Conservation (phyloP, 2,888 invertebrate genomes). For the Acrobasis consociella region DNA sequence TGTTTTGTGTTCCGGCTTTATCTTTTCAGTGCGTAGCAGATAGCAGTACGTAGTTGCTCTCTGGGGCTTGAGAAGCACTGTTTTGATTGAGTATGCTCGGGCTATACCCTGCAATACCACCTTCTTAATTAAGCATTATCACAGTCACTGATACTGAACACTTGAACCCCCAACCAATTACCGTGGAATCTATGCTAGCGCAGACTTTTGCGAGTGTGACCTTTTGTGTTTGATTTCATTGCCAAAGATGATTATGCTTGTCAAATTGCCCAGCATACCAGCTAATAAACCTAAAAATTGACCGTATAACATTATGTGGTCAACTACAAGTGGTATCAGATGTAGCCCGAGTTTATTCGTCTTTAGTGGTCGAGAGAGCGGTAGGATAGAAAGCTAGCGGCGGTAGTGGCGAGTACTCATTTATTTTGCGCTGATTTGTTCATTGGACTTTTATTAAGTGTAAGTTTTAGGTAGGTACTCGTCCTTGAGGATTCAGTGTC, state of each 20-base stretch:
- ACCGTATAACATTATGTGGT: background rate
- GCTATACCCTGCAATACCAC: background rate
- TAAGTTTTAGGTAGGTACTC: slow-evolving; percentile 64
- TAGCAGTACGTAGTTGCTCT: slow-evolving; percentile 12
- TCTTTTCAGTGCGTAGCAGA: slow-evolving; percentile 7
- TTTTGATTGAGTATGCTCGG: slow-evolving; percentile 30
- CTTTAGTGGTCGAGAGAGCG: slow-evolving; percentile 31
- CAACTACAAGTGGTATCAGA: slow-evolving; percentile 6
- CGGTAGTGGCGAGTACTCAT: slow-evolving; percentile 73
- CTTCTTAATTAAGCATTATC: no score
- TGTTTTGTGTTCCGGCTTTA: slow-evolving; percentile 7
- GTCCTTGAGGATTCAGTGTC: slow-evolving; percentile 45
- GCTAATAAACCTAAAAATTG: no score
- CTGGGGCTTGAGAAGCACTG: slow-evolving; percentile 12
- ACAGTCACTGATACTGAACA: no score
- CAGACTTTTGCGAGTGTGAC: no score
- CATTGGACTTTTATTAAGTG: slow-evolving; percentile 61
- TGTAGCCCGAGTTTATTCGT: slow-evolving; percentile 24
- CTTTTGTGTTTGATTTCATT: no score
- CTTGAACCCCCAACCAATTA: no score
- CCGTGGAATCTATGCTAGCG: no score
- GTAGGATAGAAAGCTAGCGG: slow-evolving; percentile 47
- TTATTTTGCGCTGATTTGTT: slow-evolving; percentile 73
- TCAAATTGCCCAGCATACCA: background rate
- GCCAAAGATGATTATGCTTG: no score